Percentiles rank a stretch among this genome's conserved stretches.
phyloP scores from a whole-genome alignment of 2,797 vertebrate species.

The Graptemys geographica region DNA sequence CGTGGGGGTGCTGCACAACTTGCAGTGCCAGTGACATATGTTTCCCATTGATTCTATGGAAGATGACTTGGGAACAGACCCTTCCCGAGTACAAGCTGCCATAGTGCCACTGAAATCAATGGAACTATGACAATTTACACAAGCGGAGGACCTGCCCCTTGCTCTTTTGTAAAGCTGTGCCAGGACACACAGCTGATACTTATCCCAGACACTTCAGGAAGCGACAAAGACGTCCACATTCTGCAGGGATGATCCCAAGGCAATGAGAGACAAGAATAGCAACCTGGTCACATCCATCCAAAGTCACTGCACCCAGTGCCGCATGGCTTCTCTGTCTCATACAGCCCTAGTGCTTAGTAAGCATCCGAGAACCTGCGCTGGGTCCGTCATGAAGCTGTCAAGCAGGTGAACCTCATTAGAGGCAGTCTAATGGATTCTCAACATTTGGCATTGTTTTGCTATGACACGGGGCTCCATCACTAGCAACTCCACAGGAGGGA shows the following conservation, averaged over 20 bases:
- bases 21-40: not conserved
- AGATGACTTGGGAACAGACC: not conserved
- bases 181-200: not conserved
- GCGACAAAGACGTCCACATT: constrained; percentile 12
- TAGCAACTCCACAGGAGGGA: not conserved
- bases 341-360: constrained; percentile 16
- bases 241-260: constrained; percentile 25
- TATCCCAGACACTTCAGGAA: constrained; percentile 21
- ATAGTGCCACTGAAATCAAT: not conserved
- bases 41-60: not conserved
- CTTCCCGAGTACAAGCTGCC: not conserved
- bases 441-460: not conserved
- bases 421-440: not conserved
- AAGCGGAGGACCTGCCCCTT: not conserved
- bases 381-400: not conserved
- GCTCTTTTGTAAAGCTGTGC: constrained; percentile 31
- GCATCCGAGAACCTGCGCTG: not conserved
- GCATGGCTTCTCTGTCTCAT: constrained; percentile 27
- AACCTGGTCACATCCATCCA: constrained; percentile 1
- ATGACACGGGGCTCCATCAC: not conserved
- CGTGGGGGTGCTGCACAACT: not conserved
- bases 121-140: not conserved
- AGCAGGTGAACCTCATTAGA: not conserved
- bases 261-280: constrained; percentile 39
- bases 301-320: constrained; percentile 1